Conservation (phyloP, 2,888 invertebrate genomes). For the Drosophila anomelani region DNA sequence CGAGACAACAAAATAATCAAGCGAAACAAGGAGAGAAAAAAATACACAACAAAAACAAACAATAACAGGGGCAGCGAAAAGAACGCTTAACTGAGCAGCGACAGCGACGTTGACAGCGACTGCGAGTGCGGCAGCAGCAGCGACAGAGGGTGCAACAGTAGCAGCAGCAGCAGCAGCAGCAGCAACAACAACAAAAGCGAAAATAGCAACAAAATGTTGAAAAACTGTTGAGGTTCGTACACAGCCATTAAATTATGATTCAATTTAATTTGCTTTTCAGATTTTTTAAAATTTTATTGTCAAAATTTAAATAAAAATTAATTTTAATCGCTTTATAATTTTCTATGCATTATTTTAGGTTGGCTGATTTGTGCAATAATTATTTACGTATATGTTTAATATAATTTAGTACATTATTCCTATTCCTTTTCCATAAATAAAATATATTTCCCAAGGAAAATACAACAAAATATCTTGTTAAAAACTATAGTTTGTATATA, state of each 20-base stretch:
- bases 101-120: constrained; percentile 31
- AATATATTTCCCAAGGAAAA: not conserved
- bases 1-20: constrained; percentile 67
- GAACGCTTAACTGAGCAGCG: constrained; percentile 56
- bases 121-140: constrained; percentile 10
- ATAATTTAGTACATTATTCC: too few species aligned
- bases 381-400: too few species aligned
- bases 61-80: constrained; percentile 34
- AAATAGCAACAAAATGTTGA: constrained; percentile 78
- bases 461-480: not conserved
- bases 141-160: constrained; percentile 43
- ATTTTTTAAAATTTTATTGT: not conserved
- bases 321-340: not conserved
- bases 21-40: constrained; percentile 61
- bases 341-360: not conserved
- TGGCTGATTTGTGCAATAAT: not conserved
- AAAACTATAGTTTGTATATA: not conserved
- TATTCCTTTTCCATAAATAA: not conserved
- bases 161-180: constrained; percentile 21
- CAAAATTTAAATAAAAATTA: not conserved
- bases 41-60: constrained; percentile 40
- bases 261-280: not conserved
- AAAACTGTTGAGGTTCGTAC: constrained; percentile 77
- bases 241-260: not conserved
- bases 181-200: constrained; percentile 43